Evolutionary conservation across 2,888 invertebrate genomes (phyloP).

Genomic region (Amblyjoppa proteus): DNA sequence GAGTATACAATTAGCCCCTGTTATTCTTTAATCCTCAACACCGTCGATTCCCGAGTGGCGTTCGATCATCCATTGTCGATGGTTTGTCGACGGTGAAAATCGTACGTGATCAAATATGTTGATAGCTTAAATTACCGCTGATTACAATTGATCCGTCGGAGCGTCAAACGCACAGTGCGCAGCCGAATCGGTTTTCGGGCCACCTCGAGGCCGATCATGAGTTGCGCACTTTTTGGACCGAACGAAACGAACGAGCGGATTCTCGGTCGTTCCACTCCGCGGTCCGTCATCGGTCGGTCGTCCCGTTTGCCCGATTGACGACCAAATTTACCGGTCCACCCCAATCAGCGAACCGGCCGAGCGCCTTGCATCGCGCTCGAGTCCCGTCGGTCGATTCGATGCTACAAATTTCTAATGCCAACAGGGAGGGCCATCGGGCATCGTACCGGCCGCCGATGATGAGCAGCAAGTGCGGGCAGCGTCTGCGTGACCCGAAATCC

Average conservation of each 20-base stretch:
- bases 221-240: neutral
- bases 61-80: neutral
- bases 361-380: neutral
- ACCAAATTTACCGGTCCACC: slow-evolving; percentile 31
- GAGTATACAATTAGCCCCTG: too few relatives aligned
- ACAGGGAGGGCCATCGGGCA: slow-evolving; percentile 23
- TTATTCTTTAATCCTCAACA: too few relatives aligned
- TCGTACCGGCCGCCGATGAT: slow-evolving; percentile 4
- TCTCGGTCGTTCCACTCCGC: slow-evolving; percentile 4
- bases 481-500: slow-evolving; percentile 53
- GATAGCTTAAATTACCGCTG: slow-evolving; percentile 24
- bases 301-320: slow-evolving; percentile 62
- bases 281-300: slow-evolving; percentile 56
- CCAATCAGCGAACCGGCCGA: slow-evolving; percentile 39
- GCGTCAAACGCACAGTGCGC: neutral
- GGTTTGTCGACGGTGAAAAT: neutral
- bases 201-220: neutral
- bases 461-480: slow-evolving; percentile 50
- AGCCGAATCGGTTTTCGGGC: neutral
- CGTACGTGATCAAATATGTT: slow-evolving; percentile 6
- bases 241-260: neutral
- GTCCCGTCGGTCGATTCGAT: slow-evolving; percentile 44
- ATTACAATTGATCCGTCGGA: neutral
- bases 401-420: slow-evolving; percentile 65
- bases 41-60: neutral